These are phyloP conservation scores for Gymnothorax javanicus DNA, from an alignment of 2,797 vertebrate species.

Conservation along the genomic window DNA sequence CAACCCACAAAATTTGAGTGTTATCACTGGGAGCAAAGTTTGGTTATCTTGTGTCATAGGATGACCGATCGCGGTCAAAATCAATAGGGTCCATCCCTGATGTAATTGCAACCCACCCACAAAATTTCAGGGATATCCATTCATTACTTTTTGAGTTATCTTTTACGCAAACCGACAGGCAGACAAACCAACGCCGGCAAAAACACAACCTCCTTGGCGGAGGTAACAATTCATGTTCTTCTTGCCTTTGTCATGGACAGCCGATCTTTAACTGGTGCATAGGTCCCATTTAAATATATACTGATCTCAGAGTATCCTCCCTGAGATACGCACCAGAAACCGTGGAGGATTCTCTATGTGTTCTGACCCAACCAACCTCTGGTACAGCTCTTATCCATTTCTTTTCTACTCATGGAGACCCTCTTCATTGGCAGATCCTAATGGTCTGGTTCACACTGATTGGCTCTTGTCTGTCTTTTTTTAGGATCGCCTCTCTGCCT, in stretches of 20 bases:
- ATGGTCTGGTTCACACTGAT: not conserved
- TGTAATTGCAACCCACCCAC: too few relatives aligned
- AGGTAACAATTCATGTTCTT: too few relatives aligned
- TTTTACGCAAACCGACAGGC: too few relatives aligned
- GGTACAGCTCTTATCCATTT: not conserved
- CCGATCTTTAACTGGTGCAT: not conserved
- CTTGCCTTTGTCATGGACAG: not conserved
- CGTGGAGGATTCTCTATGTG: not conserved
- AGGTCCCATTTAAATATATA: not conserved
- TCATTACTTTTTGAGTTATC: too few relatives aligned
- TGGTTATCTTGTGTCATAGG: too few relatives aligned
- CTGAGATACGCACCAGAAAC: not conserved
- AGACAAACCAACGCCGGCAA: too few relatives aligned
- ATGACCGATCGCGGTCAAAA: too few relatives aligned
- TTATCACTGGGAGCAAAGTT: too few relatives aligned
- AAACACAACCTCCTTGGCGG: too few relatives aligned
- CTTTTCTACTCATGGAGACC: not conserved
- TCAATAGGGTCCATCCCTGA: too few relatives aligned
- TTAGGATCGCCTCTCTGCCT: not conserved
- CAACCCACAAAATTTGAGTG: too few relatives aligned
- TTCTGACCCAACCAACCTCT: not conserved
- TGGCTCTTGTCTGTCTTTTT: not conserved
- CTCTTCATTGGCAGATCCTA: not conserved
- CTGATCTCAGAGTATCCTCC: not conserved
- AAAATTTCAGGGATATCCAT: too few relatives aligned